Percentiles rank a stretch among this genome's conserved stretches.
These are phyloP conservation scores for Pachyramphus minor DNA, from an alignment of 2,113 vertebrate genomes.

Conservation along the genomic window DNA sequence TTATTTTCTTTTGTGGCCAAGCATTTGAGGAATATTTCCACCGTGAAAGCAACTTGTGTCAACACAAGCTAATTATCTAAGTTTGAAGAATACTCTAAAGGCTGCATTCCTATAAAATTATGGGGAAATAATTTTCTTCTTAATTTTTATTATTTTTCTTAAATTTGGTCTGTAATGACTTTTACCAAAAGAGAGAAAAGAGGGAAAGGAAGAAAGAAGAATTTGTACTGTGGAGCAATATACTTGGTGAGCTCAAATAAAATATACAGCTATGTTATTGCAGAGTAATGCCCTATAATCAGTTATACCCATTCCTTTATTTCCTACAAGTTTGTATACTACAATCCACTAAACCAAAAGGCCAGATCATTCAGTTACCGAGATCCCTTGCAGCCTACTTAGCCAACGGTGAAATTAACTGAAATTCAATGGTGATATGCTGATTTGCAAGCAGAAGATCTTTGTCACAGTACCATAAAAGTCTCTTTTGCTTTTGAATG, in stretches of 20 bases:
- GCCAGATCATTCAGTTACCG: not conserved
- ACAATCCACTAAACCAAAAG: not conserved
- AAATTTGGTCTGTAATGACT: slow-evolving; percentile 1
- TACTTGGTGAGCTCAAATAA: not conserved
- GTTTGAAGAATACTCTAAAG: not conserved
- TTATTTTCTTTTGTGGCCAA: not conserved
- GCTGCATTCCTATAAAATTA: not conserved
- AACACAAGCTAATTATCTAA: not conserved
- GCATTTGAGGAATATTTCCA: slow-evolving; percentile 12
- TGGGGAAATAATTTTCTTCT: not conserved
- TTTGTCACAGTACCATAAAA: not conserved
- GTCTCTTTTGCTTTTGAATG: slow-evolving; percentile 23
- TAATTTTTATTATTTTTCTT: not conserved
- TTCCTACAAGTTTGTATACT: not conserved
- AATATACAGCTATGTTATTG: not conserved
- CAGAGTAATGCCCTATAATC: not conserved
- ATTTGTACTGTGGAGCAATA: not conserved
- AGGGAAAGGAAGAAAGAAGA: not conserved
- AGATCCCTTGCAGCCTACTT: not conserved
- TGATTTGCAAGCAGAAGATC: slow-evolving; percentile 9
- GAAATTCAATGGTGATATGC: not conserved
- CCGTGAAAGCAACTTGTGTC: not conserved
- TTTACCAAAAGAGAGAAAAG: not conserved
- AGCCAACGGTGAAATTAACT: slow-evolving; percentile 42
- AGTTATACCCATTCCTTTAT: slow-evolving; percentile 9